Percentiles rank a stretch among this genome's conserved stretches.
phyloP scores from a whole-genome alignment of 2,113 vertebrate species.

The Myrmophylax atrothorax region DNA sequence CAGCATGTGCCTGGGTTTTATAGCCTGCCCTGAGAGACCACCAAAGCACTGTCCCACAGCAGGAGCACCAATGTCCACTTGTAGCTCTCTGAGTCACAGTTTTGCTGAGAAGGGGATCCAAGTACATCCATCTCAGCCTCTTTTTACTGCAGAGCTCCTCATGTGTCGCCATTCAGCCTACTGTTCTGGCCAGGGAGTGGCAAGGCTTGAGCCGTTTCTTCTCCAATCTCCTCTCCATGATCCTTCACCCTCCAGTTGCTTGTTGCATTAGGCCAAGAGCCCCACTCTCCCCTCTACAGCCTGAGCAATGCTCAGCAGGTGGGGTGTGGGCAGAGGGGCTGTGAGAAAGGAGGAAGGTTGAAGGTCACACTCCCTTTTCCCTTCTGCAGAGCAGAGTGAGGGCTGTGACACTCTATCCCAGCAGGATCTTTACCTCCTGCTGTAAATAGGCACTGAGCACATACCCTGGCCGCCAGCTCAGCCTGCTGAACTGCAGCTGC shows the following conservation, averaged over 20 bases:
- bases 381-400: neutral
- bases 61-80: neutral
- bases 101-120: neutral
- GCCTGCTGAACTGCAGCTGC: conserved; percentile 44
- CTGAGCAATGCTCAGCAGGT: rapidly evolving
- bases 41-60: rapidly evolving
- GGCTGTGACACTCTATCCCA: conserved; percentile 33
- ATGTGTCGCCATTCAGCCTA: neutral
- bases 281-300: neutral
- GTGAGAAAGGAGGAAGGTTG: conserved; percentile 22
- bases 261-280: neutral
- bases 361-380: conserved; percentile 40
- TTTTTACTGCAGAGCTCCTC: neutral
- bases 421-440: conserved; percentile 45
- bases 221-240: neutral
- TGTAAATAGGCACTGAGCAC: conserved; percentile 56
- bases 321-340: neutral
- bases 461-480: neutral
- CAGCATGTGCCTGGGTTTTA: neutral
- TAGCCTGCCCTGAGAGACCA: neutral
- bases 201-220: neutral
- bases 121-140: neutral
- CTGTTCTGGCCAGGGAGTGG: neutral
- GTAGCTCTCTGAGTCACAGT: neutral
- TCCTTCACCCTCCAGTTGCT: neutral